Evolutionary conservation across 37 sponge, comb jelly and placozoan species (phyloP).

Genomic region (Chondrilla cf. caribensis): DNA sequence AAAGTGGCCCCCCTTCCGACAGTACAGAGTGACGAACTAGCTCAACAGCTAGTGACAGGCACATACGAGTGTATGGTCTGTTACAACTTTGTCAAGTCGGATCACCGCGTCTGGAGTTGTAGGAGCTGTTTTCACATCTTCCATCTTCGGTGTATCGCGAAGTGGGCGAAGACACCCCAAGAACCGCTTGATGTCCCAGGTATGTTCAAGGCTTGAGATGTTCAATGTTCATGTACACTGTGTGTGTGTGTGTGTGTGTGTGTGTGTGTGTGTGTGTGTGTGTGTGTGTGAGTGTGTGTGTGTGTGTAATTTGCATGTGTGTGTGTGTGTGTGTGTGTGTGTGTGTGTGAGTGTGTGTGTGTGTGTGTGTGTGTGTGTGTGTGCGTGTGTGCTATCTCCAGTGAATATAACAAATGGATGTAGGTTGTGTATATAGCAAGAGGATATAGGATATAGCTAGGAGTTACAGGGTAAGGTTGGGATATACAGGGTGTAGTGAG

Average conservation of each 20-base stretch:
- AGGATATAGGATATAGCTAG: no score
- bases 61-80: constrained; percentile 80
- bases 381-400: not conserved
- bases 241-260: not conserved
- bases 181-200: no score
- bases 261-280: not conserved
- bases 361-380: constrained; percentile 10
- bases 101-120: constrained; percentile 75
- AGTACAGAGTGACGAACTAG: constrained; percentile 59
- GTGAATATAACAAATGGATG: not conserved
- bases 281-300: not conserved
- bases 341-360: not conserved
- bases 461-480: no score
- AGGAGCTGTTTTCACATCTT: constrained; percentile 69
- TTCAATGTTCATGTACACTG: not conserved
- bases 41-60: constrained; percentile 49
- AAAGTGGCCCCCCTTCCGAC: not conserved
- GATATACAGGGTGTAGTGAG: no score
- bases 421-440: not conserved
- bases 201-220: no score
- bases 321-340: not conserved
- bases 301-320: not conserved
- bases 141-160: constrained; percentile 72
- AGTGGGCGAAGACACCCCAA: constrained; percentile 56
- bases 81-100: constrained; percentile 50